phyloP scores from a whole-genome alignment of 2,113 vertebrate species.

The Clarias magur region DNA sequence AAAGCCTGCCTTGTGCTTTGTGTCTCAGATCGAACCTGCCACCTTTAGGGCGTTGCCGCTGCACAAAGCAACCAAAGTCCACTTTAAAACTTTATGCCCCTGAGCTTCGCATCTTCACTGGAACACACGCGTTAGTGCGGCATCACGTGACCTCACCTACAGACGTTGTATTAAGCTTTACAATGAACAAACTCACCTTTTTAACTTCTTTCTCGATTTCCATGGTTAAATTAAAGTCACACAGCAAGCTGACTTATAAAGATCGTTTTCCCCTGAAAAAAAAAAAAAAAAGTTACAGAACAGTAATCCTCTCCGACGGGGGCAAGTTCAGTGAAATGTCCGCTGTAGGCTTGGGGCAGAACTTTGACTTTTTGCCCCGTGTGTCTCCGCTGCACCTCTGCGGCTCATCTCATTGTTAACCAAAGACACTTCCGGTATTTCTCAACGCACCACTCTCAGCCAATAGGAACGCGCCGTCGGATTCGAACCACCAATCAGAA shows the following conservation, averaged over 20 bases:
- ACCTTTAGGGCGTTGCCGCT: conserved; percentile 25
- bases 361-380: conserved; percentile 13
- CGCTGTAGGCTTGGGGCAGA: neutral
- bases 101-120: no score
- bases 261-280: no score
- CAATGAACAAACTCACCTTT: conserved; percentile 34
- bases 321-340: neutral
- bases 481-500: conserved; percentile 40
- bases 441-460: conserved; percentile 13
- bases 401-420: conserved; percentile 27
- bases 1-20: neutral
- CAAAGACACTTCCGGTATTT: conserved; percentile 40
- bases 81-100: no score
- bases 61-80: neutral
- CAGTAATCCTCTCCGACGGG: no score
- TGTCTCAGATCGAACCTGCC: neutral
- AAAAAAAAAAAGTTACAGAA: neutral
- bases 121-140: neutral
- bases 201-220: conserved; percentile 56
- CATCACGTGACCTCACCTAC: neutral
- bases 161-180: neutral
- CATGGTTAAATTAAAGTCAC: conserved; percentile 6
- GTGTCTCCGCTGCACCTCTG: conserved; percentile 14
- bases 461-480: conserved; percentile 30
- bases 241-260: neutral